phyloP scores from a whole-genome alignment of 2,888 invertebrate genomes.

The Hirtodrosophila cameraria region DNA sequence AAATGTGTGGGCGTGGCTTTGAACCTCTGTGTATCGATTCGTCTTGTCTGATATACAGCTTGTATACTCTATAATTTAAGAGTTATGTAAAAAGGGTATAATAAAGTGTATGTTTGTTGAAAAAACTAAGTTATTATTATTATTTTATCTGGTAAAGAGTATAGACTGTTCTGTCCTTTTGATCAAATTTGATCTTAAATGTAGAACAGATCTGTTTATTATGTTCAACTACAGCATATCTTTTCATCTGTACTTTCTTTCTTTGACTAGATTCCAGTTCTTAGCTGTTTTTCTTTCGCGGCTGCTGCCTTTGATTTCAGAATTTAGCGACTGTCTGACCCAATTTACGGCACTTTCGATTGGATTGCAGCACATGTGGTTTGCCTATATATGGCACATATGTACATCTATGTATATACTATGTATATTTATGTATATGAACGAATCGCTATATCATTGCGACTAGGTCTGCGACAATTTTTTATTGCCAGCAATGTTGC shows the following conservation, averaged over 20 bases:
- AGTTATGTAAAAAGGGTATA: no score
- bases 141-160: no score
- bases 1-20: conserved; percentile 26
- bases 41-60: conserved; percentile 2
- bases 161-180: no score
- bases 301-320: conserved; percentile 50
- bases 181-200: no score
- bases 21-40: conserved; percentile 12
- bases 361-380: conserved; percentile 62
- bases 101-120: no score
- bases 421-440: conserved; percentile 6
- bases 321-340: conserved; percentile 55
- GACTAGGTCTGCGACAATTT: conserved; percentile 39
- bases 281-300: conserved; percentile 17
- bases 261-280: background rate
- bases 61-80: conserved; percentile 29
- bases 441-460: conserved; percentile 41
- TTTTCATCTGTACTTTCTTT: accelerated
- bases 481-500: conserved; percentile 55
- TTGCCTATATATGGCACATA: conserved; percentile 18
- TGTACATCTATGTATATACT: conserved; percentile 15
- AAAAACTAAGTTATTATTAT: no score
- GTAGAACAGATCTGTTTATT: no score
- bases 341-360: conserved; percentile 75
- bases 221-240: background rate